phyloP scores from a whole-genome alignment of 1,140 invertebrate species.

The Dendroctonus ponderosae region DNA sequence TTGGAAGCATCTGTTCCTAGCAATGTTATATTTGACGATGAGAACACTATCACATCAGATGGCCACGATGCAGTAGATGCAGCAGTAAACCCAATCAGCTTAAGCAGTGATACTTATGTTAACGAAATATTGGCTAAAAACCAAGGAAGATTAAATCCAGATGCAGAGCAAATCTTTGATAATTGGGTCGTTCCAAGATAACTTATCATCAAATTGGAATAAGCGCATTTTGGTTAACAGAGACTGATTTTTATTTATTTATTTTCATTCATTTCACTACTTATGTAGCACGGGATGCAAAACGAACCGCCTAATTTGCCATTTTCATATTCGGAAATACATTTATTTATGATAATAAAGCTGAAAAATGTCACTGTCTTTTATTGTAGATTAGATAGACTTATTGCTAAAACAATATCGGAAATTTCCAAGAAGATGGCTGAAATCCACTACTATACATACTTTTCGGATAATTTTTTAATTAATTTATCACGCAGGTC shows the following conservation, averaged over 20 bases:
- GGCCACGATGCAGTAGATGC: constrained; percentile 8
- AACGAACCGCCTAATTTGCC: too few relatives aligned
- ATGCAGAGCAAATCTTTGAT: constrained; percentile 32
- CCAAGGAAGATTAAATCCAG: constrained; percentile 35
- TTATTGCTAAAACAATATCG: too few relatives aligned
- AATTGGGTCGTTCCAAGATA: constrained; percentile 17
- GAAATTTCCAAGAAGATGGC: too few relatives aligned
- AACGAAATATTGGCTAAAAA: constrained; percentile 37
- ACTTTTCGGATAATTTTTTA: too few relatives aligned
- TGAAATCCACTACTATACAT: too few relatives aligned
- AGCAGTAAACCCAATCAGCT: constrained; percentile 16
- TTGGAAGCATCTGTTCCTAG: constrained; percentile 26
- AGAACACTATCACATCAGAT: constrained; percentile 36
- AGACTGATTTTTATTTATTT: constrained; percentile 23
- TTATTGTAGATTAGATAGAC: too few relatives aligned
- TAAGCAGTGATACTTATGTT: constrained; percentile 40
- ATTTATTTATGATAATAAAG: too few relatives aligned
- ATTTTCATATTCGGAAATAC: too few relatives aligned
- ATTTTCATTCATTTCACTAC: not conserved
- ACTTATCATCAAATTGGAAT: not conserved
- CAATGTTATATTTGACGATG: constrained; percentile 4
- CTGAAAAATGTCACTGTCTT: too few relatives aligned
- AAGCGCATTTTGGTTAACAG: not conserved
- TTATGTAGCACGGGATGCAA: too few relatives aligned
- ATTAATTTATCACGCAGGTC: too few relatives aligned